phyloP scores from a whole-genome alignment of 2,113 vertebrate species.

The Callospermophilus lateralis region DNA sequence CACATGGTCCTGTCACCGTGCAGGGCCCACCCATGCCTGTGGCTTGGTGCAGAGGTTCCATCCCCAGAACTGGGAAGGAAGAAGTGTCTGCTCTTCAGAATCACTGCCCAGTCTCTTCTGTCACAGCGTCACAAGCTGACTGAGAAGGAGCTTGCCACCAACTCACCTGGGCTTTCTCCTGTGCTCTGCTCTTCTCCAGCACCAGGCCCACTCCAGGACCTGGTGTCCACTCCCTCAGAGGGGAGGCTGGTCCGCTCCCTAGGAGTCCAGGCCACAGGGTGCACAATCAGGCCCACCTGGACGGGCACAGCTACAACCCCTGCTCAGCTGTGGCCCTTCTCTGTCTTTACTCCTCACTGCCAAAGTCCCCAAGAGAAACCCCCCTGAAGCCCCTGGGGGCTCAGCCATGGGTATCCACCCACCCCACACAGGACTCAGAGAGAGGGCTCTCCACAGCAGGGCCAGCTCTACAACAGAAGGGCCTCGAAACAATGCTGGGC shows the following conservation, averaged over 20 bases:
- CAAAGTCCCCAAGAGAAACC: neutral
- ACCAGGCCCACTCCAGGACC: no score
- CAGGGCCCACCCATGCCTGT: fast-evolving
- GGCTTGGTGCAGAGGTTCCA: fast-evolving
- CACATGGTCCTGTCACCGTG: no score
- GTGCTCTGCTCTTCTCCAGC: neutral
- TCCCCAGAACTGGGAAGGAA: neutral
- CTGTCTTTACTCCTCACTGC: neutral
- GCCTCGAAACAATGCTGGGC: no score
- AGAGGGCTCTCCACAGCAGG: no score
- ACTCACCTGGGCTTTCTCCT: fast-evolving
- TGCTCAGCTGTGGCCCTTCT: no score
- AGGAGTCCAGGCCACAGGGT: neutral
- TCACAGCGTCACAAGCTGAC: fast-evolving
- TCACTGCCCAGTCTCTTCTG: no score
- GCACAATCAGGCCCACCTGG: neutral
- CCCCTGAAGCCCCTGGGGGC: neutral
- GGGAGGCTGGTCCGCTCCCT: neutral
- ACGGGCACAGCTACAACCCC: no score
- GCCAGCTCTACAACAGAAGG: neutral
- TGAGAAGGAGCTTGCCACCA: neutral
- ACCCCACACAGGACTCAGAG: neutral
- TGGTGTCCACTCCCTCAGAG: fast-evolving
- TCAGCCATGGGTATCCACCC: no score
- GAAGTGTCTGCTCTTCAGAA: neutral